Evolutionary conservation across 2,797 vertebrate species (phyloP).

Genomic region (Bradypodion pumilum): DNA sequence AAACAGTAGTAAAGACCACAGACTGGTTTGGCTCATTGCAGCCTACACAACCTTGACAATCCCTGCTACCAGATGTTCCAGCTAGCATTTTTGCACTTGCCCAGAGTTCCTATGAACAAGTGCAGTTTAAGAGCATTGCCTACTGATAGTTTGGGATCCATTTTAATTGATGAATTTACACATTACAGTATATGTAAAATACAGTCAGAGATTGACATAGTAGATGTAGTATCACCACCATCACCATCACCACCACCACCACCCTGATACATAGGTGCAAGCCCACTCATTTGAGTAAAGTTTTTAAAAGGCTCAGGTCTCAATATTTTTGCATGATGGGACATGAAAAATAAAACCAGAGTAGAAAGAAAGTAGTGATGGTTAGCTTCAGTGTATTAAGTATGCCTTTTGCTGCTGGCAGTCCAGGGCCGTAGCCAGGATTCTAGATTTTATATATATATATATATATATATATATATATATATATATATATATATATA

Average conservation of each 20-base stretch:
- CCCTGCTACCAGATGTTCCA: not conserved
- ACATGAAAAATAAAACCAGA: not conserved
- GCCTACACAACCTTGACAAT: slow-evolving; percentile 2
- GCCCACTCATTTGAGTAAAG: not conserved
- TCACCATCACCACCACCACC: not conserved
- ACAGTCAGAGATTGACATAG: slow-evolving; percentile 45
- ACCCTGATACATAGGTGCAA: not conserved
- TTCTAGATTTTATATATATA: too few species aligned
- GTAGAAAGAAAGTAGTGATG: not conserved
- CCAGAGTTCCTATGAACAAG: slow-evolving; percentile 19
- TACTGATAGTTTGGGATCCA: slow-evolving; percentile 33
- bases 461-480: too few species aligned
- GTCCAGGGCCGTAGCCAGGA: too few species aligned
- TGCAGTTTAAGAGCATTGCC: slow-evolving; percentile 21
- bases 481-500: too few species aligned
- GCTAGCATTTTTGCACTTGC: not conserved
- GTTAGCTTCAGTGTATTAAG: not conserved
- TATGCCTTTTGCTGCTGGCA: not conserved
- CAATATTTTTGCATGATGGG: not conserved
- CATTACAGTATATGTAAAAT: slow-evolving; percentile 61
- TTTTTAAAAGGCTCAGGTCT: not conserved
- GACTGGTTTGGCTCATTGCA: not conserved
- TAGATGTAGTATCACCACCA: not conserved
- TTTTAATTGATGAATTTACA: slow-evolving; percentile 36
- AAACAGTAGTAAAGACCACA: slow-evolving; percentile 54